Conservation (phyloP, 2,888 invertebrate species). For the Petrolisthes cinctipes region DNA sequence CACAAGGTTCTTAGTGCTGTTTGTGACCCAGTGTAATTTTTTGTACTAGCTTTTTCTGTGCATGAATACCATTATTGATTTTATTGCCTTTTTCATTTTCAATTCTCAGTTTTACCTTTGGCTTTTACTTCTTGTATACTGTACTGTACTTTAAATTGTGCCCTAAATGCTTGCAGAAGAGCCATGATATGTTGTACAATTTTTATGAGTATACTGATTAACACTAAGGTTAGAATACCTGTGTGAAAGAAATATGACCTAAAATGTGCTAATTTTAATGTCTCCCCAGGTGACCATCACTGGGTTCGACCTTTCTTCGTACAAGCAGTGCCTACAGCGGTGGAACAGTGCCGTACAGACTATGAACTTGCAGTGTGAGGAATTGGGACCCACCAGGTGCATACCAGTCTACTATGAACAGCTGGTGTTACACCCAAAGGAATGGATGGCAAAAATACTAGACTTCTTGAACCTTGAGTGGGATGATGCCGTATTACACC, state of each 20-base stretch:
- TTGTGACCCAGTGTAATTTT: no score
- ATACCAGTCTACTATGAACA: slow-evolving; percentile 96
- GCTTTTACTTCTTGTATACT: no score
- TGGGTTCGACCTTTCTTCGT: slow-evolving; percentile 94
- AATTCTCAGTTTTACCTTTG: no score
- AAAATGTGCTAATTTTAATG: neutral
- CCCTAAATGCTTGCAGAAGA: neutral
- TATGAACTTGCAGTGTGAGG: slow-evolving; percentile 93
- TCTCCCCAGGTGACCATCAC: slow-evolving; percentile 79
- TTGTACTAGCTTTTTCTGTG: no score
- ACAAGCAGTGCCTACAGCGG: slow-evolving; percentile 93
- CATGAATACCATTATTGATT: no score
- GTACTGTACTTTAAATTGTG: neutral
- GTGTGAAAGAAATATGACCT: neutral
- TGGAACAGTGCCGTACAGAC: slow-evolving; percentile 96
- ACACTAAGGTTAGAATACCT: neutral
- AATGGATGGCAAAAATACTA: slow-evolving; percentile 89
- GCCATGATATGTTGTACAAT: neutral
- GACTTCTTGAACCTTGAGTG: slow-evolving; percentile 91
- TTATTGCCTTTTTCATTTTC: no score
- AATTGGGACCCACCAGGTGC: slow-evolving; percentile 78
- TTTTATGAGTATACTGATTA: neutral
- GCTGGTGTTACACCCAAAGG: slow-evolving; percentile 91
- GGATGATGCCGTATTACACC: slow-evolving; percentile 96
- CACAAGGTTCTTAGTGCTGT: no score